Conservation (phyloP, 30 jellyfish, hydroid and myxozoan genomes). For the Clytia hemisphaerica region DNA sequence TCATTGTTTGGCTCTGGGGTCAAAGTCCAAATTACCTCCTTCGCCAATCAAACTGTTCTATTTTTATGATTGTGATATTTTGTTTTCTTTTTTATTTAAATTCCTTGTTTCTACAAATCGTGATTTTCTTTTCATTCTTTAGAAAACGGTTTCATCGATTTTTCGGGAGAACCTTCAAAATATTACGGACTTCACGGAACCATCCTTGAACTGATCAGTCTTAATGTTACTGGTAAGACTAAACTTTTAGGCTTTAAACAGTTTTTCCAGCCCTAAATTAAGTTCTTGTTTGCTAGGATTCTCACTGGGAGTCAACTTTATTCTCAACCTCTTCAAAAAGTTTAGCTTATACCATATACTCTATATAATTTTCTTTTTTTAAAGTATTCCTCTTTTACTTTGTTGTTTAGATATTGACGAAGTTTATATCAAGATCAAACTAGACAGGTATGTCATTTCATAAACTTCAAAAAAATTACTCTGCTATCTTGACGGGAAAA, state of each 20-base stretch:
- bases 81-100: neutral
- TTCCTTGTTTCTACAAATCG: slow-evolving; percentile 2
- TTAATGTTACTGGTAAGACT: slow-evolving; percentile 49
- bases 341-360: no score
- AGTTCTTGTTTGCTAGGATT: no score
- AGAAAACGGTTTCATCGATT: slow-evolving; percentile 65
- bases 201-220: slow-evolving; percentile 48
- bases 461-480: neutral
- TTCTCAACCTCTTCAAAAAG: no score
- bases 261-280: no score
- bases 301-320: no score
- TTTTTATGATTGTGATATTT: no score
- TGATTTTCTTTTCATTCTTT: slow-evolving; percentile 27
- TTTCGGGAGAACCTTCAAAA: slow-evolving; percentile 72
- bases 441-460: slow-evolving; percentile 26
- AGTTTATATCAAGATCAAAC: slow-evolving; percentile 11
- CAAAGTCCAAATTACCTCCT: no score
- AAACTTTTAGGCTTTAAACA: neutral
- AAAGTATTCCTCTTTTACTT: neutral
- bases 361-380: no score
- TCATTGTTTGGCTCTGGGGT: no score
- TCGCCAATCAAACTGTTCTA: no score
- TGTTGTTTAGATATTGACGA: slow-evolving; percentile 24
- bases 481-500: neutral
- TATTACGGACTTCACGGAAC: slow-evolving; percentile 74